Base-by-base conservation (phyloP, 2,797 vertebrate species). In the Rhinophrynus dorsalis region DNA sequence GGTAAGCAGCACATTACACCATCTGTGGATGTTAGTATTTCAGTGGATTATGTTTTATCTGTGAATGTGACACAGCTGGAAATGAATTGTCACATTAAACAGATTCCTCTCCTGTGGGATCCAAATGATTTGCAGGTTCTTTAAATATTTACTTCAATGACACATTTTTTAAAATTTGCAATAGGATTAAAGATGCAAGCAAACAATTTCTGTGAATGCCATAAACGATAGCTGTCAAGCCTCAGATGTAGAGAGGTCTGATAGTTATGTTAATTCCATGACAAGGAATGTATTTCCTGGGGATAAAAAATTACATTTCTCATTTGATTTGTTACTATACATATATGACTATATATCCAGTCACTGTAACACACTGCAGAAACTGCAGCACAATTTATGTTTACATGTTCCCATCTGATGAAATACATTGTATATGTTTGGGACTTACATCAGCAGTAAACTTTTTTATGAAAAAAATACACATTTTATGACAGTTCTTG, bases 91-190 rank as follows among this genome's bases (percentile, higher is more conserved):
- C 13, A 42, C 15, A 11, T 10, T 20, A 2, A 30, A 29, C 51
- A 17, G 30, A 48, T 33, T 35, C 26, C 18, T 35, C 12, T 58
- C 54, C 15, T 35, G 44, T 58, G 42, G 15, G 58, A 51, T 42
- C 35, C 6, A 7, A 10, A 23, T 55, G 40, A 35, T 44, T 30
- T 20, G 6, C 26, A 7, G 24, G 30, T 37, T 71, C 29, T 58
- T 72, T 72, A 70, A 70, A 70, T 70, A 70, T 70, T 70, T 70
- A 58, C 35, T n/a, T 37, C 12, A 45, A 2, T 24, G 38, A 30
- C 51, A 15, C 15, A 33, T 23, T 55, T 21, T n/a, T 47, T 18
- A 35, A 11, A 27, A 12, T 26, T 52, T 60, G 24, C 35, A n/a
- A n/a, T 33, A 38, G 38, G 23, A 54, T 66, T n/a, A 38, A 12